Evolutionary conservation across 2,113 vertebrate species (phyloP), one percentile per base, ranked within the genome.

Genomic region (Pelmatolapia mariae): DNA sequence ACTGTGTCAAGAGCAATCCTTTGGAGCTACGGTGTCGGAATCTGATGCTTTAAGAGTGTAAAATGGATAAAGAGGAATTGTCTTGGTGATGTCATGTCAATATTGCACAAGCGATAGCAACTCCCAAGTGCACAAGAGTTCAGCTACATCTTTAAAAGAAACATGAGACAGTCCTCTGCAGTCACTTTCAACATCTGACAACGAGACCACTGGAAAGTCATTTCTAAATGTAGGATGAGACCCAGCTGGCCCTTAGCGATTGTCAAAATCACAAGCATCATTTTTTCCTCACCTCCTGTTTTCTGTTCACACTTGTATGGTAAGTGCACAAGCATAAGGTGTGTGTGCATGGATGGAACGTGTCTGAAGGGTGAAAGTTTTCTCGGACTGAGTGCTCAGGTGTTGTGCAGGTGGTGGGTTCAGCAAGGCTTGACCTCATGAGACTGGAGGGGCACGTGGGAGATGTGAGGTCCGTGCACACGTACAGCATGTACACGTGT

Each of bases 191-290:
- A 5, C 43, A 33, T 82, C 26, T 36, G 26, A 80, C 22, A n/a
- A 56, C 7, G 4, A 40, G 31, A 54, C 6, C 52, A 6, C 22
- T 82, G 59, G 73, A 84, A 91, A 91, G 87, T 81, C 1, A 80
- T 90, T 92, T 91, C 63, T 40, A 91, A 92, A 94, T 89, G 80
- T 94, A 86, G 93, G 84, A 90, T 40, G 13, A 86, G 88, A 89
- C 84, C 86, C 92, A 90, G 85, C 87, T 87, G 89, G 91, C 68
- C 73, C 56, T 81, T 43, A 9, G 63, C 73, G 89, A 89, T 92
- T 92, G 91, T 95, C 89, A 92, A 36, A 71, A 84, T 81, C 52
- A 50, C 76, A 63, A 86, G 66, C 82, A 85, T 84, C 66, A 86
- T 93, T 89, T 90, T 93, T 91, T 59, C 24, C 89, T 85, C 93